Evolutionary conservation across 2,888 invertebrate species (phyloP), one percentile per base, ranked within the genome.

Genomic region (Cetonia aurata): DNA sequence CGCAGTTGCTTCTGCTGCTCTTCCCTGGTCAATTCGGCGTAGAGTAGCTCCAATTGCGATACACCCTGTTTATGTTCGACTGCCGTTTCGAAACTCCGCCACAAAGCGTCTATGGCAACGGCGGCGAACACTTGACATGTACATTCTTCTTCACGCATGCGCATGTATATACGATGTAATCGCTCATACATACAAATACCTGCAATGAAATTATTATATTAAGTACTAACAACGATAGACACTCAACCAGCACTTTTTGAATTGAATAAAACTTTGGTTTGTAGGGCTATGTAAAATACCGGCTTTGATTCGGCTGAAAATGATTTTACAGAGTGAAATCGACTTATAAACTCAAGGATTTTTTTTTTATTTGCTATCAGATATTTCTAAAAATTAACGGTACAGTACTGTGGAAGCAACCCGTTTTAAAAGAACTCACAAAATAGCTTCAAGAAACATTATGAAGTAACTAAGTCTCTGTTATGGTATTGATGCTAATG

Each of bases 111-210:
- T 0, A 96, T 91, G 0, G 93, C 93, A 6, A 95, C 93, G 53
- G 95, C 96, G 66, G 96, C 95, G 73, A 97, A 90, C 65, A 96
- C 93, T 85, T 95, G 95, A 86, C 96, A 96, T n/a, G 96, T 95
- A 81, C 95, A 93, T 83, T 96, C 96, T 82, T 96, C 96, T 82
- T 96, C 96, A 70, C 93, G 90, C 79, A 97, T 88, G 67, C 95
- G 91, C 77, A 95, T 90, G 78, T 95, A 93, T 73, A 97, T 92
- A 76, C 93, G 91, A 82, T 96, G 94, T 57, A 98, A 88, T 70
- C 96, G 89, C 82, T 96, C 96, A 82, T 96, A 96, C 79, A 97
- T 91, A 84, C 96, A 96, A 83, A 97, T 93, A 10, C 97, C 62
- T 65, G 50, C 3, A 52, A 65, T 6, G 6, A 37, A 37, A 33